Conservation (phyloP, 1,140 invertebrate genomes). For the Periplaneta americana region DNA sequence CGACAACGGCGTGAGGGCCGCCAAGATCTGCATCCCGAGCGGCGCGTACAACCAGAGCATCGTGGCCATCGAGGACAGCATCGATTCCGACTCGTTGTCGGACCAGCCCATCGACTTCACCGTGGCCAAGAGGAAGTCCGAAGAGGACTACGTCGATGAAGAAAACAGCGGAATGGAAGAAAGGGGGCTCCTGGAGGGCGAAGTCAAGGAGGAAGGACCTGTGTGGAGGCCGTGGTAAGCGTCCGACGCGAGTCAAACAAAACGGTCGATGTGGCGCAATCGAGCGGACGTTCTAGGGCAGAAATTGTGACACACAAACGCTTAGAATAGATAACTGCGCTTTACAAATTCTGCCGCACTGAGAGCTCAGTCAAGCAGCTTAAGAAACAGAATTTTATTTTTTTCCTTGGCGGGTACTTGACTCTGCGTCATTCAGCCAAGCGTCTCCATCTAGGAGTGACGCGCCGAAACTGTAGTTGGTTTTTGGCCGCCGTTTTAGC, state of each 20-base stretch:
- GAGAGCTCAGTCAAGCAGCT: too few relatives aligned
- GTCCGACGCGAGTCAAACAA: too few relatives aligned
- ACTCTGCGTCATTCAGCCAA: too few relatives aligned
- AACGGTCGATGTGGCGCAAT: too few relatives aligned
- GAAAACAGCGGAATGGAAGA: neutral
- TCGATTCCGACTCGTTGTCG: neutral
- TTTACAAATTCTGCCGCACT: too few relatives aligned
- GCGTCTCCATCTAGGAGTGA: too few relatives aligned
- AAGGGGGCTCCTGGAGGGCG: neutral
- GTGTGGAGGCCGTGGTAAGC: slow-evolving; percentile 13
- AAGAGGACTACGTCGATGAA: neutral
- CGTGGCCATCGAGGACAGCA: neutral
- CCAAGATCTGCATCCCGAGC: neutral
- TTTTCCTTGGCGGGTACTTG: too few relatives aligned
- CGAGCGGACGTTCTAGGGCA: neutral
- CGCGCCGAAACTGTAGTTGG: too few relatives aligned
- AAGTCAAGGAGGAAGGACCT: slow-evolving; percentile 12
- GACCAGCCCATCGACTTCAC: slow-evolving; percentile 16
- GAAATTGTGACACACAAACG: too few relatives aligned
- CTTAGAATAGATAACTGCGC: too few relatives aligned
- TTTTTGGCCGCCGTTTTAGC: too few relatives aligned
- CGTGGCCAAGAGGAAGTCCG: neutral
- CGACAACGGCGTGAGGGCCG: neutral
- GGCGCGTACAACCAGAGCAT: neutral
- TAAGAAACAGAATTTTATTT: too few relatives aligned